Base-by-base conservation (phyloP, 2,888 invertebrate species). In the Leptinotarsa haldemani region DNA sequence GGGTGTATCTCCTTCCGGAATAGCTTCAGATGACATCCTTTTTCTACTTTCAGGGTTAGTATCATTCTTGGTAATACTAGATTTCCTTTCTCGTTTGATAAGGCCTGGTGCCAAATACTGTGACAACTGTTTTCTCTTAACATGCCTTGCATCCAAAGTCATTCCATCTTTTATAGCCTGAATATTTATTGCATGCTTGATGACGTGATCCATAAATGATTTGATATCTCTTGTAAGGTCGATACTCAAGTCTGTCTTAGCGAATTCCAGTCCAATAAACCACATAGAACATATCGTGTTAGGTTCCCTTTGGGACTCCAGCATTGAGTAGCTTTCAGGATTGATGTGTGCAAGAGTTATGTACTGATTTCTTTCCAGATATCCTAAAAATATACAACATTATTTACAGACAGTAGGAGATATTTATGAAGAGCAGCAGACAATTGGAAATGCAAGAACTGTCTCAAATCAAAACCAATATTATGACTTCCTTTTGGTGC, bases 221-320 rank as follows among this genome's bases (percentile, higher is more conserved):
- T 94, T 94, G 80, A 99, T 98, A 85, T 97, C 98, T 80, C 93
- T 93, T 0, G 98, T 98, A 74, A 99, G 91, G 88, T 99, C 97
- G 69, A 99, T 93, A 84, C 97, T 97, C 67, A 96, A 89, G 22
- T 78, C 94, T 16, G 94, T 92, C 88, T 96, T 96, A 82, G 94
- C 94, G 86, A 99, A 97, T 78, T 95, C 94, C 69, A 99, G 90
- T 0, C 99, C 99, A 83, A 99, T 97, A 88, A 99, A 99, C 99
- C 99, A 99, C 93, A 97, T 94, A 7, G 95, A 94, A 85, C 95
- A 94, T 79, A 91, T 91, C 79, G 90, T 90, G 50, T 90, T 90
- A 1, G 89, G 85, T 73, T 90, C 88, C 64, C 80, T 80, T 81
- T 80, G 84, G 12, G 86, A 78, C 74, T 88, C 87, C 69, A 89